Evolutionary conservation across 2,888 invertebrate genomes (phyloP).

Genomic region (Carpatolechia fugitivella): DNA sequence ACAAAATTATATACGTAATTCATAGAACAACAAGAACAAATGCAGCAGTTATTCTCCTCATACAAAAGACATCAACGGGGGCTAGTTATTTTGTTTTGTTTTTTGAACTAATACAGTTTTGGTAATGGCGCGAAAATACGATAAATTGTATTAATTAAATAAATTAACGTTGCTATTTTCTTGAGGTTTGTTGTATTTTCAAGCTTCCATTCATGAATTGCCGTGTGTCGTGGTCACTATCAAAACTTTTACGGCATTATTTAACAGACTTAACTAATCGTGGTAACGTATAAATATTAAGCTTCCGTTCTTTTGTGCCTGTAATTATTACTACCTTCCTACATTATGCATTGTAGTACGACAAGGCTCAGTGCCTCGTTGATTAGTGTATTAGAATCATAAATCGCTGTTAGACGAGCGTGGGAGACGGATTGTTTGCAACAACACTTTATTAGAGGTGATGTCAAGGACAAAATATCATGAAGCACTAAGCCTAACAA

Average conservation of each 20-base stretch:
- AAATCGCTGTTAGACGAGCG: slow-evolving; percentile 50
- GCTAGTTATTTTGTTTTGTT: too few species aligned
- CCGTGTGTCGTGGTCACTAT: too few species aligned
- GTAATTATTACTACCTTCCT: slow-evolving; percentile 5
- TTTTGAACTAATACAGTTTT: too few species aligned
- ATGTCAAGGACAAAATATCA: slow-evolving; percentile 51
- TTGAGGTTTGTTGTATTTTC: too few species aligned
- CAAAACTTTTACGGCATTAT: too few species aligned
- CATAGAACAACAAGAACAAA: too few species aligned
- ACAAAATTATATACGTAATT: not conserved
- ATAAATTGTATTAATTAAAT: too few species aligned
- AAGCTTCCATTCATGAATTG: too few species aligned
- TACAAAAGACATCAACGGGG: not conserved
- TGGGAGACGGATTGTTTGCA: slow-evolving; percentile 59
- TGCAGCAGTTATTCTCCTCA: not conserved
- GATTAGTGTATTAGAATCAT: slow-evolving; percentile 46
- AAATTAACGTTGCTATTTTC: too few species aligned
- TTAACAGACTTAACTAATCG: too few species aligned
- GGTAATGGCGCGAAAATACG: too few species aligned
- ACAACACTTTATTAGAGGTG: slow-evolving; percentile 44
- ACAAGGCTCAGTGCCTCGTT: slow-evolving; percentile 26
- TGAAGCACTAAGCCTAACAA: slow-evolving; percentile 13
- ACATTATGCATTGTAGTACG: slow-evolving; percentile 15
- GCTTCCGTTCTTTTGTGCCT: slow-evolving; percentile 5
- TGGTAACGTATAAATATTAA: not conserved